Evolutionary conservation across 2,888 invertebrate species (phyloP).

Genomic region (Drosophila borealis): DNA sequence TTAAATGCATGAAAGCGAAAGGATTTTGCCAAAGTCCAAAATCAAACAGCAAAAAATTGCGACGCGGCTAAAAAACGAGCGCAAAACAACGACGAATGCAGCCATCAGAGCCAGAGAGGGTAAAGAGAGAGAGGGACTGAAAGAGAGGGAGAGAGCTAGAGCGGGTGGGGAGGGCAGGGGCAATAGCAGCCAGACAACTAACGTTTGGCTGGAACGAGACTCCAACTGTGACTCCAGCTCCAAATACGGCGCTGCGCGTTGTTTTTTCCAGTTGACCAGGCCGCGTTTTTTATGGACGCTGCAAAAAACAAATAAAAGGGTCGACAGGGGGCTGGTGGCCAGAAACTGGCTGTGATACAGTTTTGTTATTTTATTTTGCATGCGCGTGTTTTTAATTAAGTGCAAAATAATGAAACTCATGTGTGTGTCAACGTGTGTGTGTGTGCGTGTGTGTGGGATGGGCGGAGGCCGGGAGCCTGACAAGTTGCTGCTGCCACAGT

Average conservation of each 20-base stretch:
- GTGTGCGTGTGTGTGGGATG: slow-evolving; percentile 3
- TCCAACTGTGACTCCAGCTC: slow-evolving; percentile 32
- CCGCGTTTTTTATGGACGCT: slow-evolving; percentile 30
- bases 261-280: slow-evolving; percentile 81
- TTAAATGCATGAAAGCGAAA: slow-evolving; percentile 85
- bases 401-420: slow-evolving; percentile 77
- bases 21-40: slow-evolving; percentile 82
- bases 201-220: slow-evolving; percentile 34
- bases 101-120: not conserved
- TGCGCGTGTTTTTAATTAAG: slow-evolving; percentile 81
- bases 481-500: slow-evolving; percentile 25
- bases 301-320: slow-evolving; percentile 38
- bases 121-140: not conserved
- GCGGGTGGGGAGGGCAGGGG: not conserved
- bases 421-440: slow-evolving; percentile 6
- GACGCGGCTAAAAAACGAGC: slow-evolving; percentile 56
- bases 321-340: slow-evolving; percentile 1
- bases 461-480: no score
- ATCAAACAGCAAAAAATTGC: slow-evolving; percentile 74
- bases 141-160: not conserved
- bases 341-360: slow-evolving; percentile 51
- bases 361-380: slow-evolving; percentile 28
- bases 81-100: slow-evolving; percentile 48
- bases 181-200: slow-evolving; percentile 55
- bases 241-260: slow-evolving; percentile 42